Base-by-base conservation (phyloP, 2,888 invertebrate genomes). In the Lymantria monacha region DNA sequence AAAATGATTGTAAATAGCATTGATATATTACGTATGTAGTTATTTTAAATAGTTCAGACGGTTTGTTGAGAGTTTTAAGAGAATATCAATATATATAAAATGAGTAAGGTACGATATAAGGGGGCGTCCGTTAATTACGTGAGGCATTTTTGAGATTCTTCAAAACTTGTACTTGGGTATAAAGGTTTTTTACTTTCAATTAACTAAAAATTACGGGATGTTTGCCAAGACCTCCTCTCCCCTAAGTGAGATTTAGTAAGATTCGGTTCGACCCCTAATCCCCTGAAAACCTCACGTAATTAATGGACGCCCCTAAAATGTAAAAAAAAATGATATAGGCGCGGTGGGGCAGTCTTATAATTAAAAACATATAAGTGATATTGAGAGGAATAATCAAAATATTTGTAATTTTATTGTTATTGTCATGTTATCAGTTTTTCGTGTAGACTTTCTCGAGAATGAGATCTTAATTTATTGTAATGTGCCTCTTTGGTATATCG, bases 1-100 rank as follows among this genome's bases (percentile, higher is more conserved):
- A n/a, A n/a, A n/a, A n/a, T 69, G 72, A 74, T 71, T 81, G 76
- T 82, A 76, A 69, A 77, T 73, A 73, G 59, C 63, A 67, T 62
- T 67, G 60, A 59, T 53, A 44, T 14, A 52, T 56, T 46, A 52
- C 42, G n/a, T 13, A 41, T 67, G 63, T 59, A 59, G 69, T 72
- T 70, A 59, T 74, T 76, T 70, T 72, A 72, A n/a, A 72, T 73
- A 70, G 67, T 70, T 70, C 59, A 57, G 69, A 55, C 61, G 69
- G 69, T 81, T 74, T 71, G 71, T 75, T 72, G 74, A 79, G 77
- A 83, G 81, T 76, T 83, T 83, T 83, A 80, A 77, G 69, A 66
- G 57, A 55, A 54, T 52, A 60, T 62, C 63, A 61, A 61, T 70
- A 70, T 65, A 70, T 57, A 59, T 69, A 36, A 12, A n/a, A n/a